phyloP scores from a whole-genome alignment of 2,797 vertebrate species.

The Dromococcyx pavoninus region DNA sequence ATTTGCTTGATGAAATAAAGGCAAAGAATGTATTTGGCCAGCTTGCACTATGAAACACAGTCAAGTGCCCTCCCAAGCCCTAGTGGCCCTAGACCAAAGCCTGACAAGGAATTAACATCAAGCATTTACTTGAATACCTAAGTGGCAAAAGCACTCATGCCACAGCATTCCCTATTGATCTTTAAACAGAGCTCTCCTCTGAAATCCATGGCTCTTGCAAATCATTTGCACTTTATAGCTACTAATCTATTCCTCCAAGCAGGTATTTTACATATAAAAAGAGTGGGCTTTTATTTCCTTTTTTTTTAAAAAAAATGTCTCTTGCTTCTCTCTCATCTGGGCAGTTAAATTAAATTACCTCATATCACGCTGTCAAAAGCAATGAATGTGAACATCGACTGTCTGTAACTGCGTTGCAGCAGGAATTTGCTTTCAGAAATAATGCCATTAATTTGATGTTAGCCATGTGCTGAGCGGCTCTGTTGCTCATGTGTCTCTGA shows the following conservation, averaged over 20 bases:
- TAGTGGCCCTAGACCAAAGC: background rate
- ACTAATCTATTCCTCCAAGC: background rate
- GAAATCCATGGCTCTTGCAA: background rate
- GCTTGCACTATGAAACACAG: background rate
- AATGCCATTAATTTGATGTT: constrained; percentile 22
- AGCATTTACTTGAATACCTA: background rate
- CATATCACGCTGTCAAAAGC: constrained; percentile 27
- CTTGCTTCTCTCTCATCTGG: background rate
- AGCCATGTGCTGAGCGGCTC: background rate
- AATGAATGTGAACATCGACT: constrained; percentile 19
- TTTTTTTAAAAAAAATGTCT: background rate
- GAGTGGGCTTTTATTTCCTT: background rate
- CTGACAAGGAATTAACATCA: background rate
- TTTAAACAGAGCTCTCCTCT: background rate
- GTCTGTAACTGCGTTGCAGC: background rate
- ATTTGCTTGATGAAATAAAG: background rate
- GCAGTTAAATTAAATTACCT: constrained; percentile 42
- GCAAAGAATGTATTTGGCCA: background rate
- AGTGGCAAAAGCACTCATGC: background rate
- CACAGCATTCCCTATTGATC: background rate
- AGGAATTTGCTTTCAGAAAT: constrained; percentile 28
- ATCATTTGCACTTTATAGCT: background rate
- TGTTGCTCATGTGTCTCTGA: background rate
- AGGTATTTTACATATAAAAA: background rate
- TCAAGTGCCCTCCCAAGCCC: background rate